These are phyloP conservation scores for Taenaris catops DNA, from an alignment of 2,888 invertebrate genomes.

Conservation along the genomic window DNA sequence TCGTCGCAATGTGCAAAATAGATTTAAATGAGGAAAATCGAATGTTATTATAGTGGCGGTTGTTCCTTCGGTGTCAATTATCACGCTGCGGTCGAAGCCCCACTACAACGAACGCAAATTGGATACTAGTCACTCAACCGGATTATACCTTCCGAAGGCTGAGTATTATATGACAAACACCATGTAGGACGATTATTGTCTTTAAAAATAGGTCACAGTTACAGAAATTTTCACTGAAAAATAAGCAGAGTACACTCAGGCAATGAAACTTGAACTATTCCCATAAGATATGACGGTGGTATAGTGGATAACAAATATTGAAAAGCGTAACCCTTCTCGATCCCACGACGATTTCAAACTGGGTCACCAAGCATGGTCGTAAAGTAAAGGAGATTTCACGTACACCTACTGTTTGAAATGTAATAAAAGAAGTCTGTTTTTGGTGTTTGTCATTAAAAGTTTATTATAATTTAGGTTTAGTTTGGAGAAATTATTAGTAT, in stretches of 20 bases:
- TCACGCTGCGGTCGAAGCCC: constrained; percentile 67
- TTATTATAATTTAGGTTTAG: constrained; percentile 5
- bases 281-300: constrained; percentile 23
- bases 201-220: constrained; percentile 29
- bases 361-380: constrained; percentile 55
- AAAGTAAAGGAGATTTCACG: constrained; percentile 49
- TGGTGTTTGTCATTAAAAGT: constrained; percentile 11
- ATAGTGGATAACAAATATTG: constrained; percentile 51
- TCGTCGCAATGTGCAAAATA: no score
- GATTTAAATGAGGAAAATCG: no score
- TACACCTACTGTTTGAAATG: constrained; percentile 21
- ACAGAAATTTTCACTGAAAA: constrained; percentile 11
- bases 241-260: constrained; percentile 20
- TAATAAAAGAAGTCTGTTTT: constrained; percentile 17
- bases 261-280: constrained; percentile 27
- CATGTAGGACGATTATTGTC: constrained; percentile 37
- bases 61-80: constrained; percentile 70
- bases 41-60: constrained; percentile 43
- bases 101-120: constrained; percentile 61
- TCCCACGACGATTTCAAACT: constrained; percentile 55
- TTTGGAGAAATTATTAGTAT: no score
- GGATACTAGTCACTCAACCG: constrained; percentile 63
- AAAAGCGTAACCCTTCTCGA: constrained; percentile 65
- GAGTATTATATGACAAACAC: constrained; percentile 44
- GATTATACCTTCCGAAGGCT: constrained; percentile 68